These are phyloP conservation scores for Mesorhabditis spiculigera DNA, from an alignment of 2,888 invertebrate species.

Conservation along the genomic window DNA sequence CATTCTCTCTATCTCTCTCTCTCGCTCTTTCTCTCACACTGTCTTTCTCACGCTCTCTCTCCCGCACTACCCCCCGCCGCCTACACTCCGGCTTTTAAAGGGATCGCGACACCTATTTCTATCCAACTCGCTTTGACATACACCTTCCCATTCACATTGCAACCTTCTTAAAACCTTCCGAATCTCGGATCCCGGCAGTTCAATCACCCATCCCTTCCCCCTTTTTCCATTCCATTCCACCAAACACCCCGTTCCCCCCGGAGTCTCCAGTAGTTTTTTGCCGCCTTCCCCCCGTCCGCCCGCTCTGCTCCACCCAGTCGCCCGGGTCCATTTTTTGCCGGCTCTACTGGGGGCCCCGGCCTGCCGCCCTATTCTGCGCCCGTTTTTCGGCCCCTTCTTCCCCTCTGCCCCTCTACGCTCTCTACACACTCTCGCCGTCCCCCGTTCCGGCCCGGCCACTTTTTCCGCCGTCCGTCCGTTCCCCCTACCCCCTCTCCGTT, in stretches of 20 bases:
- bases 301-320: neutral
- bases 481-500: neutral
- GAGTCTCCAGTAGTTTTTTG: neutral
- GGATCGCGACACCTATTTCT: too few relatives aligned
- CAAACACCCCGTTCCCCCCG: too few relatives aligned
- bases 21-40: neutral
- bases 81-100: too few relatives aligned
- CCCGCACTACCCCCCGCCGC: too few relatives aligned
- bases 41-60: neutral
- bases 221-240: neutral
- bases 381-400: slow-evolving; percentile 1
- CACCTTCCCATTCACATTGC: too few relatives aligned
- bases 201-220: neutral
- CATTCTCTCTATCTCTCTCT: neutral
- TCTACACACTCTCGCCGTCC: too few relatives aligned
- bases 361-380: neutral
- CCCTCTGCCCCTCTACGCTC: neutral
- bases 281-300: neutral
- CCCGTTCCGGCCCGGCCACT: slow-evolving; percentile 2
- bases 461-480: slow-evolving; percentile 1
- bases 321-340: too few relatives aligned
- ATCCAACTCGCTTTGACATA: too few relatives aligned
- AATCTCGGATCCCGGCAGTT: neutral
- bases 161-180: too few relatives aligned
- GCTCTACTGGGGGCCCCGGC: neutral